These are phyloP conservation scores for Laticauda colubrina DNA, from an alignment of 2,113 vertebrate species.

Conservation along the genomic window DNA sequence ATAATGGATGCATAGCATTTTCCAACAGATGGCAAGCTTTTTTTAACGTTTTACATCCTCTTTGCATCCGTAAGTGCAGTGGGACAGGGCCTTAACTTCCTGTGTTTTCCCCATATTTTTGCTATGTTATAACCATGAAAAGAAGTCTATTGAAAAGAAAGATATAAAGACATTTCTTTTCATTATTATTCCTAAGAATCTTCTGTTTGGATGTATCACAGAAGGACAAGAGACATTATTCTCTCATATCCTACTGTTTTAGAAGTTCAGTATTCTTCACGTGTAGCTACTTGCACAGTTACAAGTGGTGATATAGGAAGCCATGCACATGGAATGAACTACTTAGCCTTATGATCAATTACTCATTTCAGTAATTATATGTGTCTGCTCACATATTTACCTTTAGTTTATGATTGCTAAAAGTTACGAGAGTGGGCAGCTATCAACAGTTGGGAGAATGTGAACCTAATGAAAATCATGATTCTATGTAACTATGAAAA, in stretches of 20 bases:
- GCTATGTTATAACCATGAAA: neutral
- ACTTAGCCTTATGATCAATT: neutral
- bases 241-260: neutral
- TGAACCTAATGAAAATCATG: neutral
- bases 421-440: neutral
- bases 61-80: too few relatives aligned
- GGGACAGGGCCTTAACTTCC: neutral
- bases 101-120: neutral
- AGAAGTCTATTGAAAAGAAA: neutral
- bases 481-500: neutral
- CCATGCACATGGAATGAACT: neutral
- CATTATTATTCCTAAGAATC: neutral
- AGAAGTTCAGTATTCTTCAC: fast-evolving
- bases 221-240: neutral
- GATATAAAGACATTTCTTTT: neutral
- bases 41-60: too few relatives aligned
- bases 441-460: neutral
- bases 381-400: neutral
- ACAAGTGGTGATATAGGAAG: neutral
- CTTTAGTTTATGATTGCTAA: neutral
- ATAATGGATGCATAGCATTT: too few relatives aligned
- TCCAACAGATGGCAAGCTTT: too few relatives aligned
- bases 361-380: neutral
- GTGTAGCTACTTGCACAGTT: neutral
- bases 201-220: neutral